Base-by-base conservation (phyloP, 2,113 vertebrate genomes). In the Thomomys bottae region DNA sequence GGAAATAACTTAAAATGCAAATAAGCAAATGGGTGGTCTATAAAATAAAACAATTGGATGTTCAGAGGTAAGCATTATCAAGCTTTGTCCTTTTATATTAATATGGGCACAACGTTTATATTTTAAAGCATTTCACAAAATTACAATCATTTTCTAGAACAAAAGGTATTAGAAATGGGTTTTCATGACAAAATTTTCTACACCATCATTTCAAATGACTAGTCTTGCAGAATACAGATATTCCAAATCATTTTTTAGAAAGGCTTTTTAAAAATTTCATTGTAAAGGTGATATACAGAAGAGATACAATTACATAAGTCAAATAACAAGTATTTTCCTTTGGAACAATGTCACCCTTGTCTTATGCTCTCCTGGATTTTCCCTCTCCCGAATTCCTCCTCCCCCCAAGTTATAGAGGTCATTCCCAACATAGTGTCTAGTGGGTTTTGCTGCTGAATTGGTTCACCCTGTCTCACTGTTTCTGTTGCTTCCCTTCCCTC, bases 1-100 rank as follows among this genome's bases (percentile, higher is more conserved):
- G 81, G 49, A 73, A 89, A 61, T 73, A 93, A 87, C n/a, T 66
- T 5, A 72, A 88, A 78, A n/a, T 84, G 49, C 28, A 70, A 79
- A 42, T 64, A 71, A 84, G 3, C 23, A 61, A 42, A 79, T 57
- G 23, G 73, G 84, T n/a, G 77, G 64, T 85, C 26, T 80, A 45
- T 54, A 90, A 38, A 64, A 63, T 67, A 82, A 75, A 64, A 34
- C 45, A 81, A 71, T 38, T 17, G 3, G 36, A 3, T 10, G 4
- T 57, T 72, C 6, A 88, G 15, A 68, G 14, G 8, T 23, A 85
- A 76, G 11, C 24, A 61, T 88, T 73, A 70, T 73, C 81, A 76
- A 40, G 77, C 84, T 80, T 87, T 49, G 40, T 4, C 5, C n/a
- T 49, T 49, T 89, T 78, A 34, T 3, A 79, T 82, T 23, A 84